Percentiles rank a stretch among this genome's conserved stretches.
phyloP scores from a whole-genome alignment of 2,888 invertebrate genomes.

The Carterocephalus palaemon region DNA sequence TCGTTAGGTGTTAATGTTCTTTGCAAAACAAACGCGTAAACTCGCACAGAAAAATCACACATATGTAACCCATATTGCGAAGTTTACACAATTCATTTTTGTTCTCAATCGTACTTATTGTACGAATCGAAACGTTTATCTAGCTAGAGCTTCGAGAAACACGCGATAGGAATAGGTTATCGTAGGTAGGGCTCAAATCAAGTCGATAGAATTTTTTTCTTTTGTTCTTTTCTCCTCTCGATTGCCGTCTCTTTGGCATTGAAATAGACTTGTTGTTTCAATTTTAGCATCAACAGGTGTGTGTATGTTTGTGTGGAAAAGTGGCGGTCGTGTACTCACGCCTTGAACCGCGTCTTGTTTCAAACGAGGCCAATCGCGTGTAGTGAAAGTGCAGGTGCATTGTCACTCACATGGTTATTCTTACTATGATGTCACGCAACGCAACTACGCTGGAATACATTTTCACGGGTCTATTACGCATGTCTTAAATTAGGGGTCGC shows the following conservation, averaged over 20 bases:
- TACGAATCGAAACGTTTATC: no score
- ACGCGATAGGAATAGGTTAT: no score
- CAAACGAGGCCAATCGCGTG: conserved; percentile 3
- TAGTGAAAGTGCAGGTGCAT: conserved; percentile 6
- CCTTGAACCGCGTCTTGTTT: conserved; percentile 7
- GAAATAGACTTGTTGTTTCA: conserved; percentile 16
- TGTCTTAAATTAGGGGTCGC: no score
- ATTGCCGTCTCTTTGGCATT: conserved; percentile 8
- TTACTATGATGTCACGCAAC: conserved; percentile 6
- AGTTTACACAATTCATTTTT: no score
- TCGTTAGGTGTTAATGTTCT: not conserved
- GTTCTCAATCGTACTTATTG: no score
- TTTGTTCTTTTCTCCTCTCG: conserved; percentile 8
- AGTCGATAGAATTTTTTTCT: no score
- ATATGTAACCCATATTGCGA: not conserved
- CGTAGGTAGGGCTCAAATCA: not conserved
- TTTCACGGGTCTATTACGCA: no score
- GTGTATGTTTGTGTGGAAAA: no score
- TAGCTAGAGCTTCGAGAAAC: no score
- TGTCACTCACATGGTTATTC: conserved; percentile 6
- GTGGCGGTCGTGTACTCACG: conserved; percentile 1
- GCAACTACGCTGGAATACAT: no score
- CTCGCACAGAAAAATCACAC: not conserved
- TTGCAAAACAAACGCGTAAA: not conserved
- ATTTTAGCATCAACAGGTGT: conserved; percentile 18